A percentile compares a stretch with the other conserved stretches of the same genome.
Evolutionary conservation across 1,140 invertebrate genomes (phyloP).

Genomic region (Tetramorium parvispinum): DNA sequence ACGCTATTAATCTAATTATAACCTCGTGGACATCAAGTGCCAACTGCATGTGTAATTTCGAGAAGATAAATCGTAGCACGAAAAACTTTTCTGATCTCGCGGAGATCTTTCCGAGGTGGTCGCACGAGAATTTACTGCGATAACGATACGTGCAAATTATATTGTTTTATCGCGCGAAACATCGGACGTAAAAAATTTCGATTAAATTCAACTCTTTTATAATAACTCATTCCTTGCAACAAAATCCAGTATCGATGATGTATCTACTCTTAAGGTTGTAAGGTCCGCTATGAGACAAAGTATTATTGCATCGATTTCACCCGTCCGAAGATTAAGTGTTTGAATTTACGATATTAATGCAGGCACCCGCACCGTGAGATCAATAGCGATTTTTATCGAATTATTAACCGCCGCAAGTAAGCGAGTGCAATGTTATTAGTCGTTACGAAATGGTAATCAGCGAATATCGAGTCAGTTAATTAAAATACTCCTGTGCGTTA

Average conservation of each 20-base stretch:
- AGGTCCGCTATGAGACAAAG: neutral
- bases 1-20: conserved; percentile 45
- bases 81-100: conserved; percentile 27
- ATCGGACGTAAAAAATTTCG: neutral
- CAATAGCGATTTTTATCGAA: conserved; percentile 55
- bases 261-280: conserved; percentile 26
- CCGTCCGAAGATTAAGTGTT: conserved; percentile 30
- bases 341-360: conserved; percentile 57
- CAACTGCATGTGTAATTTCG: conserved; percentile 42
- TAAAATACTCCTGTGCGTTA: neutral
- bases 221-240: neutral
- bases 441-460: conserved; percentile 43
- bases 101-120: neutral
- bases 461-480: conserved; percentile 39
- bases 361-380: conserved; percentile 28
- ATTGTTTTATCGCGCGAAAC: neutral
- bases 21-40: conserved; percentile 34
- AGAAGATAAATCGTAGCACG: conserved; percentile 24
- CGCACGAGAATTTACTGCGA: neutral
- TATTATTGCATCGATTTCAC: conserved; percentile 47
- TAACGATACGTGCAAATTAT: neutral
- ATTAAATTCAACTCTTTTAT: neutral
- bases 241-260: conserved; percentile 1
- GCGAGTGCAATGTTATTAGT: conserved; percentile 34
- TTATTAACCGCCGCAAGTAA: conserved; percentile 27